Evolutionary conservation across 2,797 vertebrate genomes (phyloP).

Genomic region (Myotis pilosus): DNA sequence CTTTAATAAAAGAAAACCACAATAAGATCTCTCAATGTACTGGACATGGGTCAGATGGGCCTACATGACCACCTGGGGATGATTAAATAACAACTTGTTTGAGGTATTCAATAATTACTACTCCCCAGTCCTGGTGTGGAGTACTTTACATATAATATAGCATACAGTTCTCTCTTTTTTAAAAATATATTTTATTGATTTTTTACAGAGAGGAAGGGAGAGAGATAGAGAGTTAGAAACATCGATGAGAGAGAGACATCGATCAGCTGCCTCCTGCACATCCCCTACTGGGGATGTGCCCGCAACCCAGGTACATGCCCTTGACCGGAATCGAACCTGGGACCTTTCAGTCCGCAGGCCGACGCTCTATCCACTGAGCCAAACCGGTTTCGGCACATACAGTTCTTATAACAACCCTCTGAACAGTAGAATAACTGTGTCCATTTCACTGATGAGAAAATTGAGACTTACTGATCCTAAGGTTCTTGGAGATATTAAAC

Average conservation of each 20-base stretch:
- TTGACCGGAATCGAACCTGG: no score
- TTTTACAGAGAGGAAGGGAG: no score
- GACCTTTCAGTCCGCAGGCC: no score
- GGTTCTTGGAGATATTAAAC: background rate
- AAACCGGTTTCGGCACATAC: no score
- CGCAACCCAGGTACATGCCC: no score
- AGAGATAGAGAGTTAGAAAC: no score
- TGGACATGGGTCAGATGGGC: background rate
- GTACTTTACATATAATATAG: background rate
- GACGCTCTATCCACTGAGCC: no score
- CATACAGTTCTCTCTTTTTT: no score
- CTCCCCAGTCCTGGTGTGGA: background rate
- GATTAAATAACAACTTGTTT: background rate
- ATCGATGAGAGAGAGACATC: no score
- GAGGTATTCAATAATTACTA: background rate
- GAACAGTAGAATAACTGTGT: background rate
- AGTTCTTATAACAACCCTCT: background rate
- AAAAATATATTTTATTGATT: no score
- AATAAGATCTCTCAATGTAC: background rate
- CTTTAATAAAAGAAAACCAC: background rate
- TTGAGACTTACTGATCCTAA: background rate
- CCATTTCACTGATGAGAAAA: conserved; percentile 33
- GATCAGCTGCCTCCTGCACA: no score
- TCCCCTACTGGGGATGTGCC: no score
- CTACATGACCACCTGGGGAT: background rate